Base-by-base conservation (phyloP, 2,888 invertebrate species). In the Cheilosia vulpina region DNA sequence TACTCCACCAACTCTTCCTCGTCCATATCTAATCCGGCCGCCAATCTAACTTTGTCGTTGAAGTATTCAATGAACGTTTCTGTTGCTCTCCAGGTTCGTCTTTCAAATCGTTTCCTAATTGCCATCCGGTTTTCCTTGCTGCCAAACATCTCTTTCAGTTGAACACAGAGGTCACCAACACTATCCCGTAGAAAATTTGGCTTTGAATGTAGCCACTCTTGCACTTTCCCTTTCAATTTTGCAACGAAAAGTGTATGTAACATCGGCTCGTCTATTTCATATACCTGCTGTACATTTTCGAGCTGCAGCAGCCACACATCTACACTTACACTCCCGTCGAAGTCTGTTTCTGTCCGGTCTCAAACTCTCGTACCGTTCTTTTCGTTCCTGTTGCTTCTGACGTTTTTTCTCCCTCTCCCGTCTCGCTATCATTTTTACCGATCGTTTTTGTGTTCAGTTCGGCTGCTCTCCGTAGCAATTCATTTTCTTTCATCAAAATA, bases 191-290 rank as follows among this genome's bases (percentile, higher is more conserved):
- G 27, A 13, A 65, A 58, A 47, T 31, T 65, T 15, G 13, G 78
- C 73, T 4, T 31, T 15, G 71, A 65, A 38, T 78, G 66, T 24
- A 87, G 19, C 80, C 82, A 85, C 2, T 6, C 45, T 34, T 45
- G 11, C 1, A 58, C 76, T 17, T 65, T 76, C 2, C 66, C 65
- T 11, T 55, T 76, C 34, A 66, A 38, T 17, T 66, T 76, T 31
- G 50, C 19, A 0, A 65, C 5, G 1, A 76, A 1, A 21, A 76
- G 11, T 0, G 38, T 76, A 2, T 24, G 65, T 21, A 65, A 19
- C 57, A 41, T 34, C 1, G n/a, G 4, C 6, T 66, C 76, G 0
- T 31, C 31, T 1, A 76, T n/a, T 2, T 7, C 15, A 5, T 53
- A 58, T 6, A 57, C 9, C 9, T 17, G n/a, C 19, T 58, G 6